Evolutionary conservation across 2,113 vertebrate species (phyloP), one percentile per base, ranked within the genome.

Genomic region (Oryzias curvinotus): DNA sequence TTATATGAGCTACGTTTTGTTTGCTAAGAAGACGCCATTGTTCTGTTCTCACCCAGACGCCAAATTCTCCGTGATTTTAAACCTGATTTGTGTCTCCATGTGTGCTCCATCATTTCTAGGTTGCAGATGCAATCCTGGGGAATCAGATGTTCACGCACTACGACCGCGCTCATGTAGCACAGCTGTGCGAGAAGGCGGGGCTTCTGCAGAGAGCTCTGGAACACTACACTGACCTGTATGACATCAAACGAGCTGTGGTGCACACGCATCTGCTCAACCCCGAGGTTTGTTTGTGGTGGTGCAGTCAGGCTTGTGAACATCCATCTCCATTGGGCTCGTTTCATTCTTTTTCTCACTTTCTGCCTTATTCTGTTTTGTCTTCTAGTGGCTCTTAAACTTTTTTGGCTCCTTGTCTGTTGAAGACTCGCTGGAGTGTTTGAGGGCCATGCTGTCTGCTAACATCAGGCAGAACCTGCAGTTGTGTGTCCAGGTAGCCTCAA

Each of bases 101-200:
- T 68, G 49, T 55, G 21, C 50, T 1, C 61, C 12, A 2, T 8
- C 43, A 63, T 47, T 81, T 72, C 30, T 61, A 98, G 96, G 96
- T 97, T 62, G 95, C 96, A 77, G 95, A 97, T 81, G 95, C 95
- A 7, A 96, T 98, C 77, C 91, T 98, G 4, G 95, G 95, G 69
- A 98, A 96, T 83, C 94, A 96, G 78, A 96, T 97, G 95, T 97
- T 97, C 86, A 96, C 94, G 0, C 95, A 96, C 79, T 97, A 97
- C 1, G 94, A 97, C 71, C 92, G 92, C 26, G 87, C 93, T 55
- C 95, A 97, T 3, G 87, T 97, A 16, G 95, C 95, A 69, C 95
- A 97, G 90, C 89, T 98, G 65, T 97, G 95, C 68, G 95, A 98
- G 85, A 97, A 96, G 73, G 96, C 94, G 1, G 95, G 95, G 44